Conservation (phyloP, 2,113 vertebrate species). For the Phaethornis superciliosus region DNA sequence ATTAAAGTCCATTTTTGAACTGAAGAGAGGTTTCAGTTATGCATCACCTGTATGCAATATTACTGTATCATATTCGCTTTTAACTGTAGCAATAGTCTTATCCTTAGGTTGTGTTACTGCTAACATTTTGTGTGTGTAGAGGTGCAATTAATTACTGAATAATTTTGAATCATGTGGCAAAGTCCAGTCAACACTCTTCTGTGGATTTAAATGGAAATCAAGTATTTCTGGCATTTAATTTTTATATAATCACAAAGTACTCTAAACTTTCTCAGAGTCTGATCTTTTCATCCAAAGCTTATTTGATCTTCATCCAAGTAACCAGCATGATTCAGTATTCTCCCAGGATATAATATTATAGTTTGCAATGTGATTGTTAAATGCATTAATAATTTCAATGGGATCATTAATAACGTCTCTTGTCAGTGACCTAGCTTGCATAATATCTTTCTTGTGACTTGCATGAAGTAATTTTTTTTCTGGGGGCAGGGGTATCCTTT, state of each 20-base stretch:
- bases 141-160: neutral
- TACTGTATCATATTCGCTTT: neutral
- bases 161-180: neutral
- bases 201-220: constrained; percentile 39
- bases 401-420: constrained; percentile 76
- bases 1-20: neutral
- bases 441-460: constrained; percentile 81
- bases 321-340: constrained; percentile 73
- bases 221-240: constrained; percentile 40
- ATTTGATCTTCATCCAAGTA: constrained; percentile 74
- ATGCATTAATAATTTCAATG: constrained; percentile 75
- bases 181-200: constrained; percentile 5
- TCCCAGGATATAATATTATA: constrained; percentile 70
- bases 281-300: constrained; percentile 67
- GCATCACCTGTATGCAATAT: neutral
- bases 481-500: constrained; percentile 32
- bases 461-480: constrained; percentile 63
- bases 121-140: neutral
- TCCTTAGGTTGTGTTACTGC: neutral
- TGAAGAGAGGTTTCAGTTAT: neutral
- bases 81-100: neutral
- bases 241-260: constrained; percentile 54
- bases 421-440: constrained; percentile 73
- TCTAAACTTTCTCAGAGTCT: constrained; percentile 68
- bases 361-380: constrained; percentile 70